These are phyloP conservation scores for Pyrgus malvae DNA, from an alignment of 2,888 invertebrate genomes.

Conservation along the genomic window DNA sequence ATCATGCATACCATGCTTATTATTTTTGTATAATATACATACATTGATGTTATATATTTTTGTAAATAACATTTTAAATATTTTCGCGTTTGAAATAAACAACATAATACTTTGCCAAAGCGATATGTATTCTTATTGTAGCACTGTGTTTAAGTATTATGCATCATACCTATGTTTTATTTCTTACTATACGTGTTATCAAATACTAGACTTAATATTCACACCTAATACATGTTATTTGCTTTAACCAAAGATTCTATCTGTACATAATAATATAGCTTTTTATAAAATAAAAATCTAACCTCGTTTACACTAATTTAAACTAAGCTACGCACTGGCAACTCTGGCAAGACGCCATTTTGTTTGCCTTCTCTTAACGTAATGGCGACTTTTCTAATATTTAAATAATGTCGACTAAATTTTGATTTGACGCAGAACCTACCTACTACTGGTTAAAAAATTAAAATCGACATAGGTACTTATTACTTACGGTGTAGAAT, in stretches of 20 bases:
- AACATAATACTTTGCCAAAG: conserved; percentile 66
- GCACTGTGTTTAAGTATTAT: conserved; percentile 63
- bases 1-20: not conserved
- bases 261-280: conserved; percentile 80
- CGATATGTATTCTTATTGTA: conserved; percentile 81
- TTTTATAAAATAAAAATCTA: conserved; percentile 78
- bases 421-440: no score
- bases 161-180: conserved; percentile 56
- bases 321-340: conserved; percentile 71
- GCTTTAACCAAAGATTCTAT: conserved; percentile 67
- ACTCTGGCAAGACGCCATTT: conserved; percentile 62
- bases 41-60: conserved; percentile 35
- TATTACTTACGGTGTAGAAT: no score
- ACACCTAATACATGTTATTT: conserved; percentile 67
- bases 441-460: no score
- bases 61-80: conserved; percentile 54
- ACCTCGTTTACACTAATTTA: conserved; percentile 59
- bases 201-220: conserved; percentile 77
- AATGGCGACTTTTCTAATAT: conserved; percentile 62
- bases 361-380: conserved; percentile 42
- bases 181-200: conserved; percentile 67
- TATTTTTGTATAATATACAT: conserved; percentile 14
- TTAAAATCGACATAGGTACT: no score
- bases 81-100: conserved; percentile 42
- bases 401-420: conserved; percentile 18